Percentiles rank a stretch among this genome's conserved stretches.
phyloP scores from a whole-genome alignment of 2,888 invertebrate species.

The Hydrotaea diabolus region DNA sequence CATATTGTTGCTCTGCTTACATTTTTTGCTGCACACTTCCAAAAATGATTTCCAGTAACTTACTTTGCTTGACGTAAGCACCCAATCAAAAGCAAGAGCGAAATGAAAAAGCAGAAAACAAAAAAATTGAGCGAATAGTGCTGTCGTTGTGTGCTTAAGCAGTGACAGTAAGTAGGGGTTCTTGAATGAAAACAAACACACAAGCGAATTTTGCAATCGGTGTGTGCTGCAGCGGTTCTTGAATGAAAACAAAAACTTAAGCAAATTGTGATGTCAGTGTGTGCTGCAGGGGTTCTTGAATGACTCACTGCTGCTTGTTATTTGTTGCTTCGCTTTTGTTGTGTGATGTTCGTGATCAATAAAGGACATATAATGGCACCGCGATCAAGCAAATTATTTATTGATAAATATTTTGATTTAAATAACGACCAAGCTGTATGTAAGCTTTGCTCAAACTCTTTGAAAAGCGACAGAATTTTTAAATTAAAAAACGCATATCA shows the following conservation, averaged over 20 bases:
- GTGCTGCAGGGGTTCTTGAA: neutral
- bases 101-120: neutral
- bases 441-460: neutral
- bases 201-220: neutral
- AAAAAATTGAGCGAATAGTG: neutral
- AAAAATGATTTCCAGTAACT: neutral
- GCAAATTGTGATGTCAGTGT: neutral
- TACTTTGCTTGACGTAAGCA: neutral
- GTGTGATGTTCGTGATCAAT: neutral
- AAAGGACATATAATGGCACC: neutral
- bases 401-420: conserved; percentile 27
- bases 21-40: neutral
- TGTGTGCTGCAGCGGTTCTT: neutral
- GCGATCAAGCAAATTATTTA: neutral
- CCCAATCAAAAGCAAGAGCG: neutral
- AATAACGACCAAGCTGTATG: neutral
- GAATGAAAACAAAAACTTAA: neutral
- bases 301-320: neutral
- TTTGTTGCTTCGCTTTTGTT: neutral
- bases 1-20: neutral
- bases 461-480: conserved; percentile 5
- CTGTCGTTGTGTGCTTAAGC: neutral
- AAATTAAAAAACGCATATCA: conserved; percentile 21
- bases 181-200: neutral
- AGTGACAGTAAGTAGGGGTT: neutral